These are phyloP conservation scores for Gymnocheta viridis DNA, from an alignment of 2,888 invertebrate species.

Conservation along the genomic window DNA sequence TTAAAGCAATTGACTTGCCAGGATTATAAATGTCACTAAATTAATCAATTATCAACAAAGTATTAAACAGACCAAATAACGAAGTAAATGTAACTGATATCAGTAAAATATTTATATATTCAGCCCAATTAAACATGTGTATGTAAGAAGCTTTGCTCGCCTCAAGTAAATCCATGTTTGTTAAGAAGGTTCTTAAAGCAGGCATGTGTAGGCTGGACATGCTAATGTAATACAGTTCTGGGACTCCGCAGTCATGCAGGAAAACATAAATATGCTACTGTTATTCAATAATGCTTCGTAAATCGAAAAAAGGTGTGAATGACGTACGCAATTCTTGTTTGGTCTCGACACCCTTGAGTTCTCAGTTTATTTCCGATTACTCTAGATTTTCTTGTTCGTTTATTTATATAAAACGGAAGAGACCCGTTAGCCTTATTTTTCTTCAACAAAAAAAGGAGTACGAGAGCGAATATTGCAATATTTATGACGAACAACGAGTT, in stretches of 20 bases:
- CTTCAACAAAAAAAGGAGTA: conserved; percentile 47
- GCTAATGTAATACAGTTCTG: background rate
- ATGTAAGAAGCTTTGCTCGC: conserved; percentile 47
- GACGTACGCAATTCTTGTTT: background rate
- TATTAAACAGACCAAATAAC: background rate
- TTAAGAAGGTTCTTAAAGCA: conserved; percentile 1
- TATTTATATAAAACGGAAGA: background rate
- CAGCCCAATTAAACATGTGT: conserved; percentile 23
- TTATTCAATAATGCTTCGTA: conserved; percentile 13
- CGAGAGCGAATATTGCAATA: conserved; percentile 53
- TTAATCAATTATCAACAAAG: conserved; percentile 61
- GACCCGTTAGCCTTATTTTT: conserved; percentile 35
- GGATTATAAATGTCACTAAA: conserved; percentile 65
- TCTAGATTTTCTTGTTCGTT: background rate
- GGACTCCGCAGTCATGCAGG: background rate
- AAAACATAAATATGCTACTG: conserved; percentile 22
- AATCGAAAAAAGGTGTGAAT: too few species aligned
- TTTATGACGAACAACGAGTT: conserved; percentile 36
- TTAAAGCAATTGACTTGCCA: conserved; percentile 57
- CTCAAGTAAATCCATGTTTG: conserved; percentile 8
- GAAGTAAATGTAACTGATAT: background rate
- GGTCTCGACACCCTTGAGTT: conserved; percentile 1
- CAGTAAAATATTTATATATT: background rate
- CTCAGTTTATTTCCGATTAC: background rate
- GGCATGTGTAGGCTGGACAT: background rate